phyloP scores from a whole-genome alignment of 1,140 invertebrate species.

The Notospermus geniculatus region DNA sequence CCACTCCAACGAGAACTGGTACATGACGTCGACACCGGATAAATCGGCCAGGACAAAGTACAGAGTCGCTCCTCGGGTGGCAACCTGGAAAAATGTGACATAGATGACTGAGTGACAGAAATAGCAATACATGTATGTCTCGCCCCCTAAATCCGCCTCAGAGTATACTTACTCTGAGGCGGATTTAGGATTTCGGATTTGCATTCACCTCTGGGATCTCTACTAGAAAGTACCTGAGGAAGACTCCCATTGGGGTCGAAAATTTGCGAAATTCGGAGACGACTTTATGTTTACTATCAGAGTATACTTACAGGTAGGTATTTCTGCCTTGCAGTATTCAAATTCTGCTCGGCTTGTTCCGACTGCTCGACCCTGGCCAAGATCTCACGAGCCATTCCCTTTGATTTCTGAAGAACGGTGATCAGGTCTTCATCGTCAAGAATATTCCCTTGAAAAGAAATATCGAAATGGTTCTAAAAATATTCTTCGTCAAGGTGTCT shows the following conservation, averaged over 20 bases:
- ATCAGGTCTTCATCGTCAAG: conserved; percentile 54
- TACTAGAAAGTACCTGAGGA: too few species aligned
- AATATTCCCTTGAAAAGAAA: conserved; percentile 42
- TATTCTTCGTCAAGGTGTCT: too few species aligned
- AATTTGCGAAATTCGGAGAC: too few species aligned
- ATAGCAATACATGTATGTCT: too few species aligned
- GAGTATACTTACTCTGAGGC: too few species aligned
- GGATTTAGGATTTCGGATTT: too few species aligned
- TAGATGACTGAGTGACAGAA: too few species aligned
- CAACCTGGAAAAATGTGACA: conserved; percentile 47
- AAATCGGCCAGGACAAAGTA: conserved; percentile 56
- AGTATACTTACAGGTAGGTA: conserved; percentile 46
- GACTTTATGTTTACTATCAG: too few species aligned
- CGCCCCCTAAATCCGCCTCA: too few species aligned
- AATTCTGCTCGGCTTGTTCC: conserved; percentile 48
- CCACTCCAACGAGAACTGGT: conserved; percentile 55
- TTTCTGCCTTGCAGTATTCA: conserved; percentile 46
- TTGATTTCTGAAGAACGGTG: conserved; percentile 49
- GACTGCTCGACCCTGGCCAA: conserved; percentile 45
- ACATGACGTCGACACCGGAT: conserved; percentile 53
- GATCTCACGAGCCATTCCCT: conserved; percentile 50
- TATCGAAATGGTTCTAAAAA: too few species aligned
- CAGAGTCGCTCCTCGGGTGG: conserved; percentile 52
- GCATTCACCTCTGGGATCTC: too few species aligned
- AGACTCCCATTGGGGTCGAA: too few species aligned